Evolutionary conservation across 2,113 vertebrate genomes (phyloP).

Genomic region (Apodemus speciosus): DNA sequence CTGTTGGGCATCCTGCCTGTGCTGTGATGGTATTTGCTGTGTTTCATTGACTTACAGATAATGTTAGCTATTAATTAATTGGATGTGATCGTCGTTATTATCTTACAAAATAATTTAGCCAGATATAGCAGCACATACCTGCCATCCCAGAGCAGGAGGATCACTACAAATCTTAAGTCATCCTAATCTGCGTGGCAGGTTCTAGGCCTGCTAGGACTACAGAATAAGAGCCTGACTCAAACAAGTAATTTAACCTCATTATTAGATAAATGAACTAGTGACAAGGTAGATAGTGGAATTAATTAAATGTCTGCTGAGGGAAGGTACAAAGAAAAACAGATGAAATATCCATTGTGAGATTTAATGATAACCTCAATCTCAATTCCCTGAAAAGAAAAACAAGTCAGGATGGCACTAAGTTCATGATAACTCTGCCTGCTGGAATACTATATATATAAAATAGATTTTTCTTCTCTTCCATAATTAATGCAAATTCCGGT

Average conservation of each 20-base stretch:
- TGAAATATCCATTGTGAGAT: slow-evolving; percentile 24
- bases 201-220: neutral
- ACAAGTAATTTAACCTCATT: neutral
- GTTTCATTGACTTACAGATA: slow-evolving; percentile 1
- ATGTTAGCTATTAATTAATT: slow-evolving; percentile 5
- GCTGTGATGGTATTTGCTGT: neutral
- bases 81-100: slow-evolving; percentile 26
- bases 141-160: neutral
- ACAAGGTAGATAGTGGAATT: neutral
- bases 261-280: slow-evolving; percentile 25
- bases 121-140: neutral
- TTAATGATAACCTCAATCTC: slow-evolving; percentile 27
- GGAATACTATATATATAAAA: neutral
- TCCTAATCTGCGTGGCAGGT: neutral
- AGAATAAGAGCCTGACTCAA: neutral
- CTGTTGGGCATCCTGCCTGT: neutral
- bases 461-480: neutral
- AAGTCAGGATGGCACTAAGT: neutral
- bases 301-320: slow-evolving; percentile 34
- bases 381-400: slow-evolving; percentile 47
- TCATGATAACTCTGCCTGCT: neutral
- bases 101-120: slow-evolving; percentile 27
- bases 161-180: neutral
- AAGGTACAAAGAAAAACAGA: slow-evolving; percentile 29
- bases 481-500: neutral